phyloP scores from a whole-genome alignment of 2,113 vertebrate species.

The Engystomops pustulosus region DNA sequence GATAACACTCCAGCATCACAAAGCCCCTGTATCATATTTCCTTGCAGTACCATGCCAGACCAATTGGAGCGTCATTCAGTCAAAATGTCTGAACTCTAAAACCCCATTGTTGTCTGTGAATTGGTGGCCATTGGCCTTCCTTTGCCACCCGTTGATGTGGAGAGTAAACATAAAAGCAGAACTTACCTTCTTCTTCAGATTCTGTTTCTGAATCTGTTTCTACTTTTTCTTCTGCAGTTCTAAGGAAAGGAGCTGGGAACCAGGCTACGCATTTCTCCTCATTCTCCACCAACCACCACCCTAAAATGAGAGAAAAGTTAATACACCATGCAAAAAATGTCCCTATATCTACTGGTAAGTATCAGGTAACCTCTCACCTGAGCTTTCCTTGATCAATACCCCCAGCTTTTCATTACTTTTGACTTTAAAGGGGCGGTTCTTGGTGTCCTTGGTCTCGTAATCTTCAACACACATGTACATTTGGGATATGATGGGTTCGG shows the following conservation, averaged over 20 bases:
- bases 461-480: slow-evolving; percentile 80
- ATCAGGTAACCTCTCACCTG: slow-evolving; percentile 70
- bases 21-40: too few relatives aligned
- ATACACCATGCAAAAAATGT: not conserved
- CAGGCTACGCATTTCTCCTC: slow-evolving; percentile 81
- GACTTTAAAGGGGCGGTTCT: slow-evolving; percentile 77
- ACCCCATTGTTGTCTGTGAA: too few relatives aligned
- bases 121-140: too few relatives aligned
- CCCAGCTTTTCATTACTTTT: slow-evolving; percentile 77
- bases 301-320: slow-evolving; percentile 66
- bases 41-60: too few relatives aligned
- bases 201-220: not conserved
- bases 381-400: slow-evolving; percentile 85
- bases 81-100: too few relatives aligned
- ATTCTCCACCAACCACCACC: slow-evolving; percentile 95
- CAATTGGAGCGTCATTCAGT: too few relatives aligned
- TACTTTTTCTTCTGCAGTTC: slow-evolving; percentile 61
- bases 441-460: slow-evolving; percentile 85
- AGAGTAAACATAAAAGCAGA: too few relatives aligned
- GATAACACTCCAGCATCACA: not conserved
- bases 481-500: slow-evolving; percentile 74
- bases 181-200: slow-evolving; percentile 41
- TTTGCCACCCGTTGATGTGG: too few relatives aligned
- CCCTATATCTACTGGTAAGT: not conserved
- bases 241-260: slow-evolving; percentile 92